Conservation (phyloP, 2,797 vertebrate genomes). For the Phrynocephalus vlangalii region DNA sequence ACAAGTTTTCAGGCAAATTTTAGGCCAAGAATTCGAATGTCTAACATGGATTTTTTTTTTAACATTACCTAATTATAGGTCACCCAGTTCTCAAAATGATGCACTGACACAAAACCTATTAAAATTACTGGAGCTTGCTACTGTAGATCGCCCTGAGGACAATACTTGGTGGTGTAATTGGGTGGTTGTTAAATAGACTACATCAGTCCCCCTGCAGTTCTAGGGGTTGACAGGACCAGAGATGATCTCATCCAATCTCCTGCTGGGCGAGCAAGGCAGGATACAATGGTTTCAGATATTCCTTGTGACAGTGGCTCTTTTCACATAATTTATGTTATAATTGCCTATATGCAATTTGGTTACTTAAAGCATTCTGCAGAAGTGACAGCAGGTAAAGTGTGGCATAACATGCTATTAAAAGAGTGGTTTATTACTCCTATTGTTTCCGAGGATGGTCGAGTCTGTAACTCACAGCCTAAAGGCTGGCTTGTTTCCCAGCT, state of each 20-base stretch:
- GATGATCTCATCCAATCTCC: background rate
- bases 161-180: background rate
- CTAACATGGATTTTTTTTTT: background rate
- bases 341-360: background rate
- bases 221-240: background rate
- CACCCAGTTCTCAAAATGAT: conserved; percentile 13
- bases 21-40: conserved; percentile 19
- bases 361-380: background rate
- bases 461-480: background rate
- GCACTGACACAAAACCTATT: background rate
- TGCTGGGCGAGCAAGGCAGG: background rate
- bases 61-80: conserved; percentile 21
- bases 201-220: background rate
- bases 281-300: background rate
- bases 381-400: background rate
- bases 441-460: background rate
- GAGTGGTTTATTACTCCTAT: no score
- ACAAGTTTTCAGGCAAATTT: background rate
- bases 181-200: background rate
- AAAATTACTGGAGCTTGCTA: conserved; percentile 14
- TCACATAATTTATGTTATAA: background rate
- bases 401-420: background rate
- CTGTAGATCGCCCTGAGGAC: background rate
- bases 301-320: background rate
- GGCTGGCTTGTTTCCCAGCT: background rate